Conservation (phyloP, 2,113 vertebrate species). For the Tragelaphus imberbis region DNA sequence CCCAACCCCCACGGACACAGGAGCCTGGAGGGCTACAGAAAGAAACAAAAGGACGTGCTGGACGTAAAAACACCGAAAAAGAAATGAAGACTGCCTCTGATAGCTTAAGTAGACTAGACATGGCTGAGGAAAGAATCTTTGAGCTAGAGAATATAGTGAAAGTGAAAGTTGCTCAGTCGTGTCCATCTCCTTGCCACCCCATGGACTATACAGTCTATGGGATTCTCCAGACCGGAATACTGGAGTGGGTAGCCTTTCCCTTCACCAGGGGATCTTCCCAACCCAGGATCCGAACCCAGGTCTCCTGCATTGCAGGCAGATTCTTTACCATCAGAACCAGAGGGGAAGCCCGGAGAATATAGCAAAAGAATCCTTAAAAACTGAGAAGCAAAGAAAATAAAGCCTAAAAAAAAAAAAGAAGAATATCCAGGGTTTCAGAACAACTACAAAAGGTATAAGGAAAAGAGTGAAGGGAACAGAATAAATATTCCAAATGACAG, state of each 20-base stretch:
- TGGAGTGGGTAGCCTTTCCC: neutral
- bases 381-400: neutral
- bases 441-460: neutral
- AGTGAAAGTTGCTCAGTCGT: neutral
- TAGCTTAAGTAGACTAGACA: neutral
- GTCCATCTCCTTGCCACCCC: neutral
- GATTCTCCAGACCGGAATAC: neutral
- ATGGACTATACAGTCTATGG: neutral
- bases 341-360: neutral
- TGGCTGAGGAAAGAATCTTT: neutral
- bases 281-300: neutral
- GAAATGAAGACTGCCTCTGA: neutral
- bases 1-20: accelerated
- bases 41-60: neutral
- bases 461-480: neutral
- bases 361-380: neutral
- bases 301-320: neutral
- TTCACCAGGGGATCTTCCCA: neutral
- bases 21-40: neutral
- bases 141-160: neutral
- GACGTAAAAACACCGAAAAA: accelerated
- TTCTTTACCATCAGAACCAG: neutral
- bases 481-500: neutral
- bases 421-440: neutral
- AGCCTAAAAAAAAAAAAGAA: neutral